Percentiles rank a stretch among this genome's conserved stretches.
Conservation (phyloP, 2,113 vertebrate genomes). For the Phaetusa simplex region DNA sequence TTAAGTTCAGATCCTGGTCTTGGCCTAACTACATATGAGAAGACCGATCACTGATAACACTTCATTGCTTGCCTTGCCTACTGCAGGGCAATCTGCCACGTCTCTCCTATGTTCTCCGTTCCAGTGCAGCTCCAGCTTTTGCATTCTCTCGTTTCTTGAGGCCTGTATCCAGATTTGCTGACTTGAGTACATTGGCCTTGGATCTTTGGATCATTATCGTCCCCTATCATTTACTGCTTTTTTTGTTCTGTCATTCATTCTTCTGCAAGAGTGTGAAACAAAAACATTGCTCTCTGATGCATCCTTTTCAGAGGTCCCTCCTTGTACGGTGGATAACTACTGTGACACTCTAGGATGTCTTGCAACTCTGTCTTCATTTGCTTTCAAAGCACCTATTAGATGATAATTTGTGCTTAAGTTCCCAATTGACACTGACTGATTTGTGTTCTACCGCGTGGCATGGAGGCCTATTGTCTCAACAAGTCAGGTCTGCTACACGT, state of each 20-base stretch:
- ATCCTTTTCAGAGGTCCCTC: neutral
- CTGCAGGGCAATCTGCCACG: neutral
- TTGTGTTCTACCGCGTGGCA: neutral
- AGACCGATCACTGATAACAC: neutral
- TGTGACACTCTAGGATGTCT: neutral
- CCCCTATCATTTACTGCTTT: neutral
- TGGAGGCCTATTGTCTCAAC: neutral
- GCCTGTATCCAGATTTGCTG: neutral
- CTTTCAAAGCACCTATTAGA: conserved; percentile 9
- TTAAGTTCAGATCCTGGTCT: neutral
- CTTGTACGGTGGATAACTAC: neutral
- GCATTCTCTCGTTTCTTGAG: neutral
- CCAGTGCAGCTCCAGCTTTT: neutral
- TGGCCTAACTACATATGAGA: neutral
- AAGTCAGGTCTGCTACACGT: neutral
- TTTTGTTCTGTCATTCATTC: neutral
- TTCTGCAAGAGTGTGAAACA: neutral
- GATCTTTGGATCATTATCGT: neutral
- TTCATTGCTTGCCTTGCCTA: neutral
- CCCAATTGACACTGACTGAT: neutral
- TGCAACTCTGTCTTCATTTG: conserved; percentile 13
- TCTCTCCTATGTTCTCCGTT: neutral
- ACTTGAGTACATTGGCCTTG: neutral
- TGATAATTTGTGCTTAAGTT: conserved; percentile 2
- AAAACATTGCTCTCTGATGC: neutral